These are phyloP conservation scores for Planococcus citri DNA, from an alignment of 1,140 invertebrate genomes.

Conservation along the genomic window DNA sequence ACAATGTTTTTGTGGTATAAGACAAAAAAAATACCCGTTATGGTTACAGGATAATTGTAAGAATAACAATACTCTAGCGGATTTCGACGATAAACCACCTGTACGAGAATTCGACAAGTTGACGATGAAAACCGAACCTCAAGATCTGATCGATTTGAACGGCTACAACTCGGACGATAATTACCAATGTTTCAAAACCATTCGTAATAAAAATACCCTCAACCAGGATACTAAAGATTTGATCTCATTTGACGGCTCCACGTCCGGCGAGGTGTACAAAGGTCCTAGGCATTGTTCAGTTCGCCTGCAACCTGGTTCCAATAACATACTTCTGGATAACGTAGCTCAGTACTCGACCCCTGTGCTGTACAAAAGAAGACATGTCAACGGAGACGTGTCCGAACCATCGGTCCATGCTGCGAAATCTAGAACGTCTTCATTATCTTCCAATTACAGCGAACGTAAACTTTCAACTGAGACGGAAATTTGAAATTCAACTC, in stretches of 20 bases:
- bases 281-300: constrained; percentile 54
- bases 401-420: constrained; percentile 24
- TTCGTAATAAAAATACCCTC: neutral
- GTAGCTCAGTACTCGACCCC: constrained; percentile 33
- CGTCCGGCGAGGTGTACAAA: neutral
- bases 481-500: constrained; percentile 21
- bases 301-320: constrained; percentile 54
- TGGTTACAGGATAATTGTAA: neutral
- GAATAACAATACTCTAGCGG: neutral
- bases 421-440: constrained; percentile 1
- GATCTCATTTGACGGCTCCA: neutral
- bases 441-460: constrained; percentile 7
- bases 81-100: neutral
- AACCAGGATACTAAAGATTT: neutral
- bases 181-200: constrained; percentile 11
- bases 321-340: constrained; percentile 64
- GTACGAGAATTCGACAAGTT: neutral
- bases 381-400: constrained; percentile 18
- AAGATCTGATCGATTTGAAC: constrained; percentile 17
- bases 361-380: constrained; percentile 28
- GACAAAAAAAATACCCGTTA: neutral
- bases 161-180: constrained; percentile 10
- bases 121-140: neutral
- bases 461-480: constrained; percentile 2
- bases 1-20: neutral